Percentiles rank a stretch among this genome's conserved stretches.
Conservation (phyloP, 1,140 invertebrate species). For the Drosophila kepulauana region DNA sequence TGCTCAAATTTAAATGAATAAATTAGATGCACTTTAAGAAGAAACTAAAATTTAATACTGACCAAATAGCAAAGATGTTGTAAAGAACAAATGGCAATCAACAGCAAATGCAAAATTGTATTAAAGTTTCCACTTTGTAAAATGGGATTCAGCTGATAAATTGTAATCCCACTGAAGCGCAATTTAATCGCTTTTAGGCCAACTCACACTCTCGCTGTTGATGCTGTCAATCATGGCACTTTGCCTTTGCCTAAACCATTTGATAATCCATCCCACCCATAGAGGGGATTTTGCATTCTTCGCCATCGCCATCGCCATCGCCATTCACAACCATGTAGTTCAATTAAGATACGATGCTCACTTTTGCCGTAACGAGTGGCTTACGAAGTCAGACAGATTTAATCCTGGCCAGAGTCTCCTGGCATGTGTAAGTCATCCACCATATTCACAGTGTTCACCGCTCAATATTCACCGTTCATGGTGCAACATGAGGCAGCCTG, state of each 20-base stretch:
- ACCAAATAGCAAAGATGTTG: no score
- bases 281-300: no score
- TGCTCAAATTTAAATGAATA: no score
- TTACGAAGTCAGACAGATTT: slow-evolving; percentile 35
- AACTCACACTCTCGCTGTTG: neutral
- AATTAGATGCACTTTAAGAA: no score
- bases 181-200: slow-evolving; percentile 7
- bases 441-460: no score
- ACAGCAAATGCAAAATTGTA: no score
- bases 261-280: neutral
- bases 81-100: no score
- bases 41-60: no score
- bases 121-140: no score
- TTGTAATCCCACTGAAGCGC: slow-evolving; percentile 3
- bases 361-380: neutral
- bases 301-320: no score
- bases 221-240: no score
- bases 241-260: neutral
- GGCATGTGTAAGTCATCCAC: slow-evolving; percentile 9
- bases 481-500: neutral
- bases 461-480: neutral
- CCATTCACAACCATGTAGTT: neutral
- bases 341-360: slow-evolving; percentile 2
- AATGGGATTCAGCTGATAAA: neutral
- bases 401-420: slow-evolving; percentile 16